phyloP scores from a whole-genome alignment of 2,113 vertebrate genomes.

The Odocoileus hemionus region DNA sequence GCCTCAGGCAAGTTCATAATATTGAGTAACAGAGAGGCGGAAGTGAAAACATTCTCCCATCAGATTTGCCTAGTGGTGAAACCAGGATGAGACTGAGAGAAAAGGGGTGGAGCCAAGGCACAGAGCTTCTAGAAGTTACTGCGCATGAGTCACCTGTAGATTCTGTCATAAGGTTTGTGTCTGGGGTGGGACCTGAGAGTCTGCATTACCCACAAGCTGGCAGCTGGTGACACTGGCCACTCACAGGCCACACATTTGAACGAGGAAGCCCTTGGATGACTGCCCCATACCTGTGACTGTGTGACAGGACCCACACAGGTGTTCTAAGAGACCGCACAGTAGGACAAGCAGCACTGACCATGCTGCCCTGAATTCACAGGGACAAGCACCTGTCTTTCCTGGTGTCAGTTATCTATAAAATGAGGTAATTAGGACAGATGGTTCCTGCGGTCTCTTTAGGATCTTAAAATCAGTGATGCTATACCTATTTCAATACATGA shows the following conservation, averaged over 20 bases:
- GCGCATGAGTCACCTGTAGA: not conserved
- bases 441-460: not conserved
- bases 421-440: not conserved
- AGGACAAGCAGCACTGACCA: not conserved
- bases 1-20: not conserved
- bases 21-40: not conserved
- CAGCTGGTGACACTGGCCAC: not conserved
- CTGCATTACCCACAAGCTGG: not conserved
- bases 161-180: not conserved
- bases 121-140: not conserved
- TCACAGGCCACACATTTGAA: not conserved
- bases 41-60: not conserved
- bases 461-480: not conserved
- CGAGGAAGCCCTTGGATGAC: not conserved
- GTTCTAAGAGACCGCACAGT: not conserved
- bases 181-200: not conserved
- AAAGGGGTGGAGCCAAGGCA: not conserved
- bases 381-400: not conserved
- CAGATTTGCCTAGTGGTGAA: not conserved
- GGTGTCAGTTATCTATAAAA: not conserved
- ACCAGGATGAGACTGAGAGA: not conserved
- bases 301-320: not conserved
- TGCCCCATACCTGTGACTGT: not conserved
- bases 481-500: not conserved
- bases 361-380: not conserved